phyloP scores from a whole-genome alignment of 2,797 vertebrate species.

The Nyctibius grandis region DNA sequence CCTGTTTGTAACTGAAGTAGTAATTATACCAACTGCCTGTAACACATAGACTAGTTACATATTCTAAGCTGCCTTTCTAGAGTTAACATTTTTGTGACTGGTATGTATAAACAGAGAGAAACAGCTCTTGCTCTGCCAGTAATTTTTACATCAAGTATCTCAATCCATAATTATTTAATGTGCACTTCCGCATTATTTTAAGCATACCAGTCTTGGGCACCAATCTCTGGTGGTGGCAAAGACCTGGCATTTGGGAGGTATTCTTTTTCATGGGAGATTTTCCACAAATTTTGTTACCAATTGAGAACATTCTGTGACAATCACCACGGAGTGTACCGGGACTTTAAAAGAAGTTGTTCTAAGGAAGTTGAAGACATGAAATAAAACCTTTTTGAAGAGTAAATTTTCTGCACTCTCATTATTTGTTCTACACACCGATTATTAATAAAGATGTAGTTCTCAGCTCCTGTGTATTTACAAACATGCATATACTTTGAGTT shows the following conservation, averaged over 20 bases:
- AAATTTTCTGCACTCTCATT: background rate
- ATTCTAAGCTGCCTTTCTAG: background rate
- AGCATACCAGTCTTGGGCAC: background rate
- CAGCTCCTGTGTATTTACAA: background rate
- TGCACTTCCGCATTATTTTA: background rate
- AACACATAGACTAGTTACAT: background rate
- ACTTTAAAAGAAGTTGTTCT: background rate
- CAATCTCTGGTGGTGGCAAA: background rate
- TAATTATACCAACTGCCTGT: background rate
- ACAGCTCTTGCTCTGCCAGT: background rate
- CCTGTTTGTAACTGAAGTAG: background rate
- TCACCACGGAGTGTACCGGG: background rate
- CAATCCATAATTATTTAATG: background rate
- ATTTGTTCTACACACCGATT: background rate
- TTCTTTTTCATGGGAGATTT: background rate
- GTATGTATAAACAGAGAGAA: background rate
- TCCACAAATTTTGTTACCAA: background rate
- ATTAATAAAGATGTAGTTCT: background rate
- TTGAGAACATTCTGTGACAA: background rate
- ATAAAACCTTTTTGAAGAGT: background rate
- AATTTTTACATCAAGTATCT: background rate
- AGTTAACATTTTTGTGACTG: background rate
- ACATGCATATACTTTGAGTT: background rate
- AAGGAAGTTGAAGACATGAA: background rate
- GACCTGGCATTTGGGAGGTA: background rate